Percentiles rank a stretch among this genome's conserved stretches.
phyloP scores from a whole-genome alignment of 2,888 invertebrate genomes.

The Perithous albicinctus region DNA sequence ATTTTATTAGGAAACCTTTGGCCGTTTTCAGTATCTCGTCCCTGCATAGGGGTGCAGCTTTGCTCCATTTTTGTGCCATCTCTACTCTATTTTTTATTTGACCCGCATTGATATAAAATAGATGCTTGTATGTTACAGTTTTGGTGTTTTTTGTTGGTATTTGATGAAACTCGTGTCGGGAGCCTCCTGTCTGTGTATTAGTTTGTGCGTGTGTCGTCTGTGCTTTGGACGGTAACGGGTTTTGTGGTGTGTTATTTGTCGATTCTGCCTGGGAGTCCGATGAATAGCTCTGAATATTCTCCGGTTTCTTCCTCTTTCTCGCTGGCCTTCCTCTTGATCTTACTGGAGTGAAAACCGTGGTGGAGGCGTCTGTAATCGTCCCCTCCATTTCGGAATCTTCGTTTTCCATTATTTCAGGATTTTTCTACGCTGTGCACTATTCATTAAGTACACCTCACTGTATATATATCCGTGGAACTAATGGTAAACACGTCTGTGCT shows the following conservation, averaged over 20 bases:
- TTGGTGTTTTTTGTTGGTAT: not conserved
- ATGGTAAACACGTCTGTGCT: conserved; percentile 1
- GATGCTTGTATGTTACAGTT: conserved; percentile 2
- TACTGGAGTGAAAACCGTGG: not conserved
- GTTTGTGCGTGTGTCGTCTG: not conserved
- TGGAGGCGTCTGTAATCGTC: not conserved
- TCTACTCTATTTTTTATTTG: conserved; percentile 15
- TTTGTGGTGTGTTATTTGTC: not conserved
- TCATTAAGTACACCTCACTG: not conserved
- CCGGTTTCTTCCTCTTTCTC: conserved; percentile 6
- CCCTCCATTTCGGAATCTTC: not conserved
- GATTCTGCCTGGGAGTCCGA: not conserved
- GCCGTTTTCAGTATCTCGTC: conserved; percentile 4
- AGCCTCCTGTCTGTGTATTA: not conserved
- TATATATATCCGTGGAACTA: not conserved
- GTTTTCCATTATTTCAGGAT: not conserved
- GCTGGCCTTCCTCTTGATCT: conserved; percentile 2
- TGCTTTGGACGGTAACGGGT: not conserved
- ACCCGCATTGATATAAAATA: not conserved
- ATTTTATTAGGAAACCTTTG: not conserved
- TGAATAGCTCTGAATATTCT: not conserved
- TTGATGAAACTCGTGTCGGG: not conserved
- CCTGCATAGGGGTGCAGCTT: too few relatives aligned
- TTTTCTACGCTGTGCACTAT: not conserved
- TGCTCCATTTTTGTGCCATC: not conserved